Evolutionary conservation across 2,888 invertebrate species (phyloP).

Genomic region (Ferdinandea cuprea): DNA sequence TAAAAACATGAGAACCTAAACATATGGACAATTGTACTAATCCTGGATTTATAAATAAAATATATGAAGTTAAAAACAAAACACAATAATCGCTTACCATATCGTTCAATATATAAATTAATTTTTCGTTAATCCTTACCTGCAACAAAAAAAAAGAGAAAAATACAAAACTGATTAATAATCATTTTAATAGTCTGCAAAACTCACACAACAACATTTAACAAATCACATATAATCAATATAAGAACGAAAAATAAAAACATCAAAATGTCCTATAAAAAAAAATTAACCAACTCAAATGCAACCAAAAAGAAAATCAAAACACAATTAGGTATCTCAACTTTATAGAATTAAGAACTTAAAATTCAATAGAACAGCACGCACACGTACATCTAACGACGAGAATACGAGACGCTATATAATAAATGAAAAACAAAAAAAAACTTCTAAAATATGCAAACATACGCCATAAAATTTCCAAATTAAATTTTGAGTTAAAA

Average conservation of each 20-base stretch:
- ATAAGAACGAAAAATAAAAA: conserved; percentile 12
- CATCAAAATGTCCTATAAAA: conserved; percentile 26
- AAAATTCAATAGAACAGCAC: background rate
- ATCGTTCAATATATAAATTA: conserved; percentile 81
- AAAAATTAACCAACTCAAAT: conserved; percentile 27
- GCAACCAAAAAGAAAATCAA: conserved; percentile 19
- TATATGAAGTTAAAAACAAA: background rate
- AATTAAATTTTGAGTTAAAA: conserved; percentile 16
- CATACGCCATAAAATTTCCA: conserved; percentile 41
- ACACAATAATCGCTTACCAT: conserved; percentile 79
- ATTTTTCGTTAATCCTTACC: conserved; percentile 83
- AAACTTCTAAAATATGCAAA: conserved; percentile 44
- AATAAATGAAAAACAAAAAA: conserved; percentile 16
- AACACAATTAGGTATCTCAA: conserved; percentile 17
- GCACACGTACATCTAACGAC: conserved; percentile 46
- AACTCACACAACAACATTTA: conserved; percentile 65
- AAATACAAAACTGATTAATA: conserved; percentile 66
- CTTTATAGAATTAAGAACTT: background rate
- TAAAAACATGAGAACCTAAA: no score
- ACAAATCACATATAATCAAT: conserved; percentile 46
- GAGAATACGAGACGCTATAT: conserved; percentile 39
- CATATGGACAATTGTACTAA: no score
- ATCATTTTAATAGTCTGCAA: conserved; percentile 32
- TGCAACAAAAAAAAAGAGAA: conserved; percentile 78
- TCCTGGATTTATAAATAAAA: background rate